Percentiles rank a stretch among this genome's conserved stretches.
Conservation (phyloP, 1,140 invertebrate species). For the Zophobas atratus region DNA sequence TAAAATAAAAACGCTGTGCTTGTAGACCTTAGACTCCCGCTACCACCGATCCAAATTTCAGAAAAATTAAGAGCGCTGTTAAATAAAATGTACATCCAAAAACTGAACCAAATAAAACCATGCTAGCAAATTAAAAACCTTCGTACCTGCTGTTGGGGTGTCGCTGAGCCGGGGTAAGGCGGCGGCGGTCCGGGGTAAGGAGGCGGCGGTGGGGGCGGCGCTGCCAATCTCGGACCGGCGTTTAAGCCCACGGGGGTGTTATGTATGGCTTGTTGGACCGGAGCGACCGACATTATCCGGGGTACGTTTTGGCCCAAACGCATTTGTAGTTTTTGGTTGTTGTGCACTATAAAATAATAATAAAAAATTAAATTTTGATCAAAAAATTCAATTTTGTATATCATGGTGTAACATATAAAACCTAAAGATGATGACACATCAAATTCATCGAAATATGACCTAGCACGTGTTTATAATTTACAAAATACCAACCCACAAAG, state of each 20-base stretch:
- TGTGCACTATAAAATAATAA: slow-evolving; percentile 62
- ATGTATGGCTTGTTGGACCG: slow-evolving; percentile 63
- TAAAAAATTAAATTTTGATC: background rate
- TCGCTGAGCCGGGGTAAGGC: slow-evolving; percentile 76
- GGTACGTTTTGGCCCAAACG: slow-evolving; percentile 58
- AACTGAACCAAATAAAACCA: slow-evolving; percentile 49
- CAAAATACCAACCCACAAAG: background rate
- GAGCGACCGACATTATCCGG: slow-evolving; percentile 56
- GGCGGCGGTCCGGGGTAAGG: slow-evolving; percentile 77
- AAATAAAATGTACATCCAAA: slow-evolving; percentile 60
- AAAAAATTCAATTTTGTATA: background rate
- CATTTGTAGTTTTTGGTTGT: slow-evolving; percentile 66
- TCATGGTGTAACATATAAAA: background rate
- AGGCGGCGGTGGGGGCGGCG: slow-evolving; percentile 74
- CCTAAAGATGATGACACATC: too few species aligned
- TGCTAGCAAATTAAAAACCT: slow-evolving; percentile 46
- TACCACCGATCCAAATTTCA: background rate
- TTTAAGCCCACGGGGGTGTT: slow-evolving; percentile 61
- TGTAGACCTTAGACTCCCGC: slow-evolving; percentile 3
- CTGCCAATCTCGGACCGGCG: slow-evolving; percentile 60
- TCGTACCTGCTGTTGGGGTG: slow-evolving; percentile 58
- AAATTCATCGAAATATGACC: background rate
- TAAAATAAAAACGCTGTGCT: too few species aligned
- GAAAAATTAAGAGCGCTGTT: slow-evolving; percentile 49
- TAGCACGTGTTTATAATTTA: background rate